A percentile compares a stretch with the other conserved stretches of the same genome.
Conservation (phyloP, 2,888 invertebrate species). For the Troilus luridus region DNA sequence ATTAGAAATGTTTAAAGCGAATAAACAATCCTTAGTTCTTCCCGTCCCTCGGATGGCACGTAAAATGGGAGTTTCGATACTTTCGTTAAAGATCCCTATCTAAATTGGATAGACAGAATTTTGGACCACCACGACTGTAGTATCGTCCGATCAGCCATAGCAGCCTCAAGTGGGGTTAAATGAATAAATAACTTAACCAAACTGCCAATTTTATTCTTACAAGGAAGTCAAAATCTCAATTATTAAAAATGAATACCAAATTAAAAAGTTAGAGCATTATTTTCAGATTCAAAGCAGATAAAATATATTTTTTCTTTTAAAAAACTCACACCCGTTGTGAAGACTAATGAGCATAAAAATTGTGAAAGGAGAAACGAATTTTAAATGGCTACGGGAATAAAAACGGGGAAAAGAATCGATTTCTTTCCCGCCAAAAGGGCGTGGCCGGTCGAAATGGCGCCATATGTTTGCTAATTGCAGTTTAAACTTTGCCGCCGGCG, state of each 20-base stretch:
- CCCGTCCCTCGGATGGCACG: too few species aligned
- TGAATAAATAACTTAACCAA: too few species aligned
- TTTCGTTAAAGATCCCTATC: too few species aligned
- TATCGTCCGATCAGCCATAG: too few species aligned
- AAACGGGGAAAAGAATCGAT: slow-evolving; percentile 52
- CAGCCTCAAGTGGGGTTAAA: too few species aligned
- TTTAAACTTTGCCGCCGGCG: slow-evolving; percentile 37
- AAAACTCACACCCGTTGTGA: background rate
- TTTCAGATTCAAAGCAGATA: background rate
- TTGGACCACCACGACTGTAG: too few species aligned
- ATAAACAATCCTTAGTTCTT: too few species aligned
- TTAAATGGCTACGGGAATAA: slow-evolving; percentile 30
- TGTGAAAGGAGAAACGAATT: background rate
- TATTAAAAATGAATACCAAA: background rate
- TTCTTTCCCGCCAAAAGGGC: slow-evolving; percentile 50
- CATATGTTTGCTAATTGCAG: slow-evolving; percentile 57
- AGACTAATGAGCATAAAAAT: slow-evolving; percentile 26
- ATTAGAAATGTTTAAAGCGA: too few species aligned
- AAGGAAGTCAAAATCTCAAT: background rate
- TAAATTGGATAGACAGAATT: too few species aligned
- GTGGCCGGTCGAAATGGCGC: slow-evolving; percentile 35
- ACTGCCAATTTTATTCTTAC: too few species aligned
- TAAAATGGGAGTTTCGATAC: too few species aligned
- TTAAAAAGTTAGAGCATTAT: background rate
- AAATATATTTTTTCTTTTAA: background rate